Evolutionary conservation across 92 coral and sea anemone species (phyloP).

Genomic region (Parazoanthus atlanticus): DNA sequence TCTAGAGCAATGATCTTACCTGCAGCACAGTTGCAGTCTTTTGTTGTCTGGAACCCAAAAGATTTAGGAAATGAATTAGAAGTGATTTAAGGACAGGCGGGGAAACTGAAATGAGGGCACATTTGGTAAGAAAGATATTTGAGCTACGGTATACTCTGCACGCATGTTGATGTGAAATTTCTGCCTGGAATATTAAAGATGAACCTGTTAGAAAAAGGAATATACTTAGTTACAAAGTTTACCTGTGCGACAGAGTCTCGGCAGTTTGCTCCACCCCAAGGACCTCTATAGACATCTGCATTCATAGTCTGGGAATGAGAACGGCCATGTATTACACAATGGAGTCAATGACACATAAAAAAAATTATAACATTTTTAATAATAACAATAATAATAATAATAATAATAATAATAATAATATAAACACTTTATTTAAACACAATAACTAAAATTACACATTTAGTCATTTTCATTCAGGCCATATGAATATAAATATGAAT

Average conservation of each 20-base stretch:
- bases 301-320: slow-evolving; percentile 74
- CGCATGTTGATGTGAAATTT: not conserved
- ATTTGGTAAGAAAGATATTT: not conserved
- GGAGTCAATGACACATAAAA: too few relatives aligned
- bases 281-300: slow-evolving; percentile 94
- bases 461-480: too few relatives aligned
- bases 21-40: slow-evolving; percentile 79
- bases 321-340: not conserved
- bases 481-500: too few relatives aligned
- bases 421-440: too few relatives aligned
- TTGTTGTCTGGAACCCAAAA: slow-evolving; percentile 62
- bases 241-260: slow-evolving; percentile 97
- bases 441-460: too few relatives aligned
- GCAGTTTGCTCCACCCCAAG: slow-evolving; percentile 98
- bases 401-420: too few relatives aligned
- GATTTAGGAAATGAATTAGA: not conserved
- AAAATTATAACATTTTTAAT: too few relatives aligned
- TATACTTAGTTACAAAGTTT: not conserved
- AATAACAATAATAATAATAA: too few relatives aligned
- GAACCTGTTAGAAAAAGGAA: not conserved
- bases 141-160: not conserved
- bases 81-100: not conserved
- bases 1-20: slow-evolving; percentile 54
- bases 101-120: not conserved
- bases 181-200: not conserved